These are phyloP conservation scores for Pinna nobilis DNA, from an alignment of 1,140 invertebrate species.

Conservation along the genomic window DNA sequence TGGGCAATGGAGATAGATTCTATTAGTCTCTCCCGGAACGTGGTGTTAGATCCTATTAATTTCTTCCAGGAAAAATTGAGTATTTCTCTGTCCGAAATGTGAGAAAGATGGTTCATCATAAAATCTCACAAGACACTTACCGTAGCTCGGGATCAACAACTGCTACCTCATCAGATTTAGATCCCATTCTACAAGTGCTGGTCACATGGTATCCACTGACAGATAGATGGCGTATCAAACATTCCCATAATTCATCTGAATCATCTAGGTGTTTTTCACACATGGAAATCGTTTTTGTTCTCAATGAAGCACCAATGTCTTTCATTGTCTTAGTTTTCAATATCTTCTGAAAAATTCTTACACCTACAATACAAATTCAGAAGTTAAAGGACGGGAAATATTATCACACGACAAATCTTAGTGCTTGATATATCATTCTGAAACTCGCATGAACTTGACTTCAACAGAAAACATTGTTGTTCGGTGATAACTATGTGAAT, in stretches of 20 bases:
- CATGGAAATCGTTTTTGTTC: background rate
- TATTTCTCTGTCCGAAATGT: too few relatives aligned
- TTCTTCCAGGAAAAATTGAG: too few relatives aligned
- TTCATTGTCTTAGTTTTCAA: background rate
- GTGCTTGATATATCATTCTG: too few relatives aligned
- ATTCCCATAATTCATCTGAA: constrained; percentile 67
- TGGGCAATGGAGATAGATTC: too few relatives aligned
- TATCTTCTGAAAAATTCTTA: background rate
- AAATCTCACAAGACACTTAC: background rate
- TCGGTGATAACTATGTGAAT: too few relatives aligned
- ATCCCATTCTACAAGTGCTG: constrained; percentile 95
- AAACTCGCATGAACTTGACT: too few relatives aligned
- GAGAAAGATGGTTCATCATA: too few relatives aligned
- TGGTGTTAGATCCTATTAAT: too few relatives aligned
- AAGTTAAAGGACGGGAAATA: too few relatives aligned
- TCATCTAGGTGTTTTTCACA: background rate
- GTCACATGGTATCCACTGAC: constrained; percentile 89
- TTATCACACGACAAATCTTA: too few relatives aligned
- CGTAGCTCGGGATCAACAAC: constrained; percentile 88
- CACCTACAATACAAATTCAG: background rate
- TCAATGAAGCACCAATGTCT: background rate
- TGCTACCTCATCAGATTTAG: constrained; percentile 86
- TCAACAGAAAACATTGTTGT: too few relatives aligned
- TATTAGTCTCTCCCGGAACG: too few relatives aligned
- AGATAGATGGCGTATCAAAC: constrained; percentile 64